Evolutionary conservation across 2,113 vertebrate genomes (phyloP).

Genomic region (Gorsachius goisagi): DNA sequence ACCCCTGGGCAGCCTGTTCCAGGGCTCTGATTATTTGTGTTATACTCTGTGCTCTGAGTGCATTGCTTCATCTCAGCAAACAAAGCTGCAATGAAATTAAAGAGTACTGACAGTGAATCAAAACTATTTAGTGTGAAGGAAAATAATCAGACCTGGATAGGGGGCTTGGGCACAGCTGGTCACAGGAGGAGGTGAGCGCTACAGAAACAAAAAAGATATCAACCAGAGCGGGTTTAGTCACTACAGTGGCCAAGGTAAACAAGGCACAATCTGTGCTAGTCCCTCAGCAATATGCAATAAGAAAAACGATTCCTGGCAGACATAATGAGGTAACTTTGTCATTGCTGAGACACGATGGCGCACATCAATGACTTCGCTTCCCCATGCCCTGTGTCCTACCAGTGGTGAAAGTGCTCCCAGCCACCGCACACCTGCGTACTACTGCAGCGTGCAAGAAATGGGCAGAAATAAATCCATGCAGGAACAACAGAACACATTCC

Average conservation of each 20-base stretch:
- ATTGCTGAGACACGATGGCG: neutral
- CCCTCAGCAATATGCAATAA: neutral
- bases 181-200: neutral
- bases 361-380: neutral
- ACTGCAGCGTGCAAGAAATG: rapidly evolving
- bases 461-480: neutral
- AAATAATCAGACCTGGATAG: conserved; percentile 6
- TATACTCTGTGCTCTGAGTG: neutral
- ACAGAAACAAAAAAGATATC: conserved; percentile 1
- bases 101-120: neutral
- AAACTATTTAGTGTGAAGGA: neutral
- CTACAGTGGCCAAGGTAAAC: conserved; percentile 14
- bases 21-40: neutral
- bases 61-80: neutral
- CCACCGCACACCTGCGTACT: rapidly evolving
- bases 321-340: neutral
- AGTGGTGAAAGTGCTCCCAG: neutral
- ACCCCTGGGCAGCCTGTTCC: too few species aligned
- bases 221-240: neutral
- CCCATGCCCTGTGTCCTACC: neutral
- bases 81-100: neutral
- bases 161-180: neutral
- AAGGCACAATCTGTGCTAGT: neutral
- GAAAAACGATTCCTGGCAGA: neutral
- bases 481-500: neutral